phyloP scores from a whole-genome alignment of 2,113 vertebrate genomes.

The Syrrhaptes paradoxus region DNA sequence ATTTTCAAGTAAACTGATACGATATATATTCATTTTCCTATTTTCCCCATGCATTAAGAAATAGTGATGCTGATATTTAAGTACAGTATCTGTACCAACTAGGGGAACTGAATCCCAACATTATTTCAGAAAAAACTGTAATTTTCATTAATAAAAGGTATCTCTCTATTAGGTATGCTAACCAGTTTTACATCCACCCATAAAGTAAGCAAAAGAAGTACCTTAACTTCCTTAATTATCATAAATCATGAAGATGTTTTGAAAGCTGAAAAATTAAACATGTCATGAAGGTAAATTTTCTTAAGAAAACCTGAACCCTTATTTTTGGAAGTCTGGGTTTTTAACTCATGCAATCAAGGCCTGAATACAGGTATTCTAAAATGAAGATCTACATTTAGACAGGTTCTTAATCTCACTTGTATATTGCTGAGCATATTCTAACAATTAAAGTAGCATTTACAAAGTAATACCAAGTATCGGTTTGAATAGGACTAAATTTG shows the following conservation, averaged over 20 bases:
- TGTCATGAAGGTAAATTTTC: neutral
- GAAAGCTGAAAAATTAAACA: neutral
- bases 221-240: neutral
- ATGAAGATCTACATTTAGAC: neutral
- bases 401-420: neutral
- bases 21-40: neutral
- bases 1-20: neutral
- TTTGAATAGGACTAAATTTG: slow-evolving; percentile 13
- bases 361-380: neutral
- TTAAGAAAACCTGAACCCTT: neutral
- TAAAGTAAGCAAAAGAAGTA: neutral
- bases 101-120: neutral
- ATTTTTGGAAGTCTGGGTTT: neutral
- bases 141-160: neutral
- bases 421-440: neutral
- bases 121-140: neutral
- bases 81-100: neutral
- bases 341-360: neutral
- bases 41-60: neutral
- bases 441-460: slow-evolving; percentile 4
- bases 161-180: neutral
- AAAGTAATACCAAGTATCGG: slow-evolving; percentile 19
- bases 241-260: neutral
- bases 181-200: neutral
- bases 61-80: neutral